Conservation (phyloP, 1,140 invertebrate genomes). For the Bombus pascuorum region DNA sequence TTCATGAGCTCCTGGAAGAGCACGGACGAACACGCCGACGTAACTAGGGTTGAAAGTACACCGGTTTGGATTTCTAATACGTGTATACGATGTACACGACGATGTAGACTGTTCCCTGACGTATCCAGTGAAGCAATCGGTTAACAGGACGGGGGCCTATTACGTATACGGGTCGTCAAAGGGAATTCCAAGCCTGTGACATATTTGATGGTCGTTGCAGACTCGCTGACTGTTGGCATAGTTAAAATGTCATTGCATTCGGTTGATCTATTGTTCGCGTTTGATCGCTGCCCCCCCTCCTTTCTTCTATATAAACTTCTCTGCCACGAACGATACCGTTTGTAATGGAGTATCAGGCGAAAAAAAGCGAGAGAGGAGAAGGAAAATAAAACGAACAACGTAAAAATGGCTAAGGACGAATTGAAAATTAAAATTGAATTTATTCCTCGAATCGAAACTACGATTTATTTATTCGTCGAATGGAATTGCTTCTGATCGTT, state of each 20-base stretch:
- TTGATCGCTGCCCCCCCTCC: not conserved
- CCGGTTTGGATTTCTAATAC: not conserved
- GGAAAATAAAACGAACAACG: too few relatives aligned
- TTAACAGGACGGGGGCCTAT: slow-evolving; percentile 50
- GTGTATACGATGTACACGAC: not conserved
- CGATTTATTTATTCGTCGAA: too few relatives aligned
- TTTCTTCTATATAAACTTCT: not conserved
- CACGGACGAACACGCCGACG: not conserved
- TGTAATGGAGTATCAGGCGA: too few relatives aligned
- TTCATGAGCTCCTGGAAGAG: slow-evolving; percentile 47
- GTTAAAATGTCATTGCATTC: slow-evolving; percentile 68
- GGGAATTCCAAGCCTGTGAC: slow-evolving; percentile 58
- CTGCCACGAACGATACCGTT: not conserved
- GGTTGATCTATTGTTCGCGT: slow-evolving; percentile 7
- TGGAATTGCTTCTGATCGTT: too few relatives aligned
- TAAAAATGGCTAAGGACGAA: too few relatives aligned
- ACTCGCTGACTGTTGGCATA: slow-evolving; percentile 54
- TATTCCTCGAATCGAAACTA: too few relatives aligned
- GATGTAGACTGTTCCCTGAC: not conserved
- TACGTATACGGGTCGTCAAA: slow-evolving; percentile 56
- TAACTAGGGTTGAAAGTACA: not conserved
- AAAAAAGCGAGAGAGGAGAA: too few relatives aligned
- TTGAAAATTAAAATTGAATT: too few relatives aligned
- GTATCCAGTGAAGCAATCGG: slow-evolving; percentile 43
- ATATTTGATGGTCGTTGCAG: slow-evolving; percentile 45